phyloP scores from a whole-genome alignment of 2,797 vertebrate species.

The Pseudopleuronectes americanus region DNA sequence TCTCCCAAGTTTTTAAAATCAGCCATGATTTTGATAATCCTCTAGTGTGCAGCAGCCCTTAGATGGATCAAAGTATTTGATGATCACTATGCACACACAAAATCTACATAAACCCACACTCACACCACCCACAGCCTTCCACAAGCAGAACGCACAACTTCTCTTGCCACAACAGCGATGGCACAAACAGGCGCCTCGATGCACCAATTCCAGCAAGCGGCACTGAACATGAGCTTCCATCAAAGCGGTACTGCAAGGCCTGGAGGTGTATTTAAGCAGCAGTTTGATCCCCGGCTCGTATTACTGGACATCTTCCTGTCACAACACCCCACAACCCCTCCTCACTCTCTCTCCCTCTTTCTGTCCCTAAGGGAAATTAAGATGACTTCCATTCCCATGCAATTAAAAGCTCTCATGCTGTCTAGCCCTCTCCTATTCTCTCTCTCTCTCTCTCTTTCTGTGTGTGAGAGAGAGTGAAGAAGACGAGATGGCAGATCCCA shows the following conservation, averaged over 20 bases:
- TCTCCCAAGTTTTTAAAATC: too few species aligned
- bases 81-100: neutral
- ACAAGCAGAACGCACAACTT: neutral
- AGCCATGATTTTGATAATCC: too few species aligned
- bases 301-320: conserved; percentile 61
- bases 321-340: conserved; percentile 43
- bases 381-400: conserved; percentile 63
- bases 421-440: conserved; percentile 18
- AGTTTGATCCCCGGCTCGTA: conserved; percentile 58
- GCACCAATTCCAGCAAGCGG: conserved; percentile 4
- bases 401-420: conserved; percentile 66
- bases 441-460: neutral
- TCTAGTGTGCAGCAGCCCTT: neutral
- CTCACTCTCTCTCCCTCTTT: conserved; percentile 20
- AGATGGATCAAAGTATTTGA: conserved; percentile 21
- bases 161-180: neutral
- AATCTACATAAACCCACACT: conserved; percentile 12
- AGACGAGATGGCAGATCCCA: conserved; percentile 41
- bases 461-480: conserved; percentile 7
- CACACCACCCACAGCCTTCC: neutral
- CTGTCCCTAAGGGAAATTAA: conserved; percentile 64
- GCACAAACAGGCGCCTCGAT: conserved; percentile 9
- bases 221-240: conserved; percentile 27
- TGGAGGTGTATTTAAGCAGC: conserved; percentile 54
- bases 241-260: conserved; percentile 29